Conservation (phyloP, 2,797 vertebrate genomes). For the Platyrinchus mystaceus region DNA sequence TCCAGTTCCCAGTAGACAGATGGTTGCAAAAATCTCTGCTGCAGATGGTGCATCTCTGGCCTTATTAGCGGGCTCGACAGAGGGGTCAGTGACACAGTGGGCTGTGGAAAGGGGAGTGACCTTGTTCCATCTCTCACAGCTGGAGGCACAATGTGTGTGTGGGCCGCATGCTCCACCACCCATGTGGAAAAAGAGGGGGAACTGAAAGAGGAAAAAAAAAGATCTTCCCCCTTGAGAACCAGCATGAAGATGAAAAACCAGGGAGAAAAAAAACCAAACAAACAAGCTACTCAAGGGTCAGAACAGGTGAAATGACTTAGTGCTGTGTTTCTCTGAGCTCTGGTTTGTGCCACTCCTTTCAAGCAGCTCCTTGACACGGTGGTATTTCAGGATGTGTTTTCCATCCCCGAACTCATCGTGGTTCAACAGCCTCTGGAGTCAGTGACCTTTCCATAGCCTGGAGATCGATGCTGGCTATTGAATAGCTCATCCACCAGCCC, state of each 20-base stretch:
- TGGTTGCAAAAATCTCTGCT: conserved; percentile 40
- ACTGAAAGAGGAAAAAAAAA: neutral
- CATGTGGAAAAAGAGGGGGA: neutral
- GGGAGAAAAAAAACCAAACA: neutral
- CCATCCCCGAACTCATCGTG: neutral
- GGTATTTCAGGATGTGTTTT: neutral
- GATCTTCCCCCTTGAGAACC: neutral
- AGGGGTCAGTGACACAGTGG: conserved; percentile 47
- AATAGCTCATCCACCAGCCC: conserved; percentile 9
- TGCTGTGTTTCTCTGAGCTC: neutral
- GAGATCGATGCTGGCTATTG: conserved; percentile 17
- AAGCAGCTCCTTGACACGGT: neutral
- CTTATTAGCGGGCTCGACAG: conserved; percentile 19
- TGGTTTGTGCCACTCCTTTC: neutral
- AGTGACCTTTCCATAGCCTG: conserved; percentile 9
- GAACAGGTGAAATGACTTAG: neutral
- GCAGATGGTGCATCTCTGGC: conserved; percentile 51
- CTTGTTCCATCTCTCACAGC: neutral
- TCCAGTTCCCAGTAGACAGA: conserved; percentile 57
- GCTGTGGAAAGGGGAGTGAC: neutral
- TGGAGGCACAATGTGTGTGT: neutral
- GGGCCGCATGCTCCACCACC: neutral
- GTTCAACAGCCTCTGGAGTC: neutral
- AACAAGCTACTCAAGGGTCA: neutral
- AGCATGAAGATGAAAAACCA: neutral